Percentiles rank a stretch among this genome's conserved stretches.
Conservation (phyloP, 2,888 invertebrate species). For the Rhimphoctona megacephalus region DNA sequence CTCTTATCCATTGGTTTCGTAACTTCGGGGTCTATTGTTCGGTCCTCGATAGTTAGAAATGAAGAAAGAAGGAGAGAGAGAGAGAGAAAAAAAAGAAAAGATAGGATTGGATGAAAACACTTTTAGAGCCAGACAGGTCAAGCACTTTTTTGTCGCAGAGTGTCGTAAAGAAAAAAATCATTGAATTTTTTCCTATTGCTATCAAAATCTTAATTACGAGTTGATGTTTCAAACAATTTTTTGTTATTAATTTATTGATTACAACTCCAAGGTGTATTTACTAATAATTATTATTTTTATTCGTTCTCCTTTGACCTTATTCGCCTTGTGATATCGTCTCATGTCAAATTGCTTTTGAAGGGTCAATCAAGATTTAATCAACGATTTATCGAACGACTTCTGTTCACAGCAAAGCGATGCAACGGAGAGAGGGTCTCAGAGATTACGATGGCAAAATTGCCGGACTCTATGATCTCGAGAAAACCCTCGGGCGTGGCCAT, state of each 20-base stretch:
- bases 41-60: slow-evolving; percentile 26
- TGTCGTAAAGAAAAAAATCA: slow-evolving; percentile 16
- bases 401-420: slow-evolving; percentile 74
- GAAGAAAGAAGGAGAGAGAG: slow-evolving; percentile 24
- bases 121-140: slow-evolving; percentile 39
- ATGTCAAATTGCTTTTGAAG: background rate
- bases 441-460: slow-evolving; percentile 95
- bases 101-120: slow-evolving; percentile 48
- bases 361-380: slow-evolving; percentile 1
- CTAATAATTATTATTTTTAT: background rate
- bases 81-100: background rate
- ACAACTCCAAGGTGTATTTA: background rate
- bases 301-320: background rate
- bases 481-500: slow-evolving; percentile 98
- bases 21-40: slow-evolving; percentile 61
- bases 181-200: slow-evolving; percentile 5
- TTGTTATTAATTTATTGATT: background rate
- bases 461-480: slow-evolving; percentile 98
- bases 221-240: background rate
- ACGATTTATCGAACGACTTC: background rate
- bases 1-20: slow-evolving; percentile 60
- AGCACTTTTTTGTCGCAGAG: slow-evolving; percentile 43
- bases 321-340: background rate
- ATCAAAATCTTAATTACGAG: background rate
- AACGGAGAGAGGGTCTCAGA: slow-evolving; percentile 83